Percentiles rank a stretch among this genome's conserved stretches.
Conservation (phyloP, 2,797 vertebrate genomes). For the Alca torda region DNA sequence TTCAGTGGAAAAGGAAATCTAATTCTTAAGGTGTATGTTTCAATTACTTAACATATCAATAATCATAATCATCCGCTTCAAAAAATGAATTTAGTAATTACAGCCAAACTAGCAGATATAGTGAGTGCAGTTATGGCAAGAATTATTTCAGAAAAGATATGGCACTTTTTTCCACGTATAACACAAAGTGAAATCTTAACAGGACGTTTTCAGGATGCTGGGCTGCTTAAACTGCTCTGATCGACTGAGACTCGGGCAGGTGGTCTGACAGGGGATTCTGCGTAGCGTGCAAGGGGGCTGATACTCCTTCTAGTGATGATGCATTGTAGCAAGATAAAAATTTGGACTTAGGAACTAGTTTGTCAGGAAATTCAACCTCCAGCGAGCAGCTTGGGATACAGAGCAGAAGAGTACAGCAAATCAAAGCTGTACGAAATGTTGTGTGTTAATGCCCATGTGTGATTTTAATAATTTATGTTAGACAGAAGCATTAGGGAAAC, state of each 20-base stretch:
- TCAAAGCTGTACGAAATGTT: not conserved
- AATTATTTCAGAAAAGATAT: not conserved
- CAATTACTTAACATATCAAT: not conserved
- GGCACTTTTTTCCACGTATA: not conserved
- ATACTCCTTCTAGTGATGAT: not conserved
- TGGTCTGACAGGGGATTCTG: not conserved
- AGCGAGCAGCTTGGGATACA: not conserved
- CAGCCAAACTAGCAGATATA: not conserved
- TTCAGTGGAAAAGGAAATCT: not conserved
- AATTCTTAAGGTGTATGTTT: not conserved
- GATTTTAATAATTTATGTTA: not conserved
- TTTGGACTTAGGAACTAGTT: not conserved
- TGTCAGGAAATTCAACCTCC: not conserved
- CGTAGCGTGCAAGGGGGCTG: rapidly evolving
- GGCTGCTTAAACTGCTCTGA: not conserved
- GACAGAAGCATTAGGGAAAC: not conserved
- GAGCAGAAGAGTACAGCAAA: not conserved
- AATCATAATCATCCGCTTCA: not conserved
- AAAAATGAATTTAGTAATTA: not conserved
- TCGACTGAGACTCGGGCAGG: not conserved
- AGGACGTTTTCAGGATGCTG: not conserved
- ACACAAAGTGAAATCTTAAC: not conserved
- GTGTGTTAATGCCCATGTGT: not conserved
- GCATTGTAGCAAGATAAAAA: not conserved
- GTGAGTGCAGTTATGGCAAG: not conserved